Conservation (phyloP, 35 echinoderm and acorn worm species). For the Apostichopus parvimensis region DNA sequence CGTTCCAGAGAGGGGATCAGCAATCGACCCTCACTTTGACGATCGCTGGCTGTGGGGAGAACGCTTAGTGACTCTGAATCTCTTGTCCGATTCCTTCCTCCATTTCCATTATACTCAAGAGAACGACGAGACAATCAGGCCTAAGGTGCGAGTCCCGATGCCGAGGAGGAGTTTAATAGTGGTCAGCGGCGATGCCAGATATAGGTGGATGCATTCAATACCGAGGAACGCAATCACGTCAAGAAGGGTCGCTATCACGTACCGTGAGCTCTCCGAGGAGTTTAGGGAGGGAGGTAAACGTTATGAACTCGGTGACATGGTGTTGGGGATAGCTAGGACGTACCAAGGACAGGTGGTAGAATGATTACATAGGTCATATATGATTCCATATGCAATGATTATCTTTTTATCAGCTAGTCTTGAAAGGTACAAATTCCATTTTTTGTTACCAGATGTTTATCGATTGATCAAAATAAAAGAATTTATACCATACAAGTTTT, state of each 20-base stretch:
- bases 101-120: constrained; percentile 19
- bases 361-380: not conserved
- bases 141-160: constrained; percentile 58
- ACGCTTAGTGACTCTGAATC: constrained; percentile 83
- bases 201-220: constrained; percentile 85
- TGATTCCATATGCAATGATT: too few species aligned
- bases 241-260: constrained; percentile 82
- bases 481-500: too few species aligned
- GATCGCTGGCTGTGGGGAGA: constrained; percentile 97
- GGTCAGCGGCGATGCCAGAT: constrained; percentile 70
- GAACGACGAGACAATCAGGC: not conserved
- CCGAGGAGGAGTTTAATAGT: constrained; percentile 70
- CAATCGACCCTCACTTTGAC: constrained; percentile 93
- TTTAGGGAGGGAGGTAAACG: constrained; percentile 69
- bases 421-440: too few species aligned
- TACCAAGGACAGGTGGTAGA: constrained; percentile 68
- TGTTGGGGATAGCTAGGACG: constrained; percentile 66
- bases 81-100: constrained; percentile 73
- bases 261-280: constrained; percentile 77
- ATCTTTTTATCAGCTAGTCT: too few species aligned
- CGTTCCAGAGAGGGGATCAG: constrained; percentile 73
- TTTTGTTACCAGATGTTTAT: too few species aligned
- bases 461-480: too few species aligned
- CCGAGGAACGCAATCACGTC: constrained; percentile 74
- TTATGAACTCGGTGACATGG: constrained; percentile 57